phyloP scores from a whole-genome alignment of 2,888 invertebrate species.

The Belgica antarctica region DNA sequence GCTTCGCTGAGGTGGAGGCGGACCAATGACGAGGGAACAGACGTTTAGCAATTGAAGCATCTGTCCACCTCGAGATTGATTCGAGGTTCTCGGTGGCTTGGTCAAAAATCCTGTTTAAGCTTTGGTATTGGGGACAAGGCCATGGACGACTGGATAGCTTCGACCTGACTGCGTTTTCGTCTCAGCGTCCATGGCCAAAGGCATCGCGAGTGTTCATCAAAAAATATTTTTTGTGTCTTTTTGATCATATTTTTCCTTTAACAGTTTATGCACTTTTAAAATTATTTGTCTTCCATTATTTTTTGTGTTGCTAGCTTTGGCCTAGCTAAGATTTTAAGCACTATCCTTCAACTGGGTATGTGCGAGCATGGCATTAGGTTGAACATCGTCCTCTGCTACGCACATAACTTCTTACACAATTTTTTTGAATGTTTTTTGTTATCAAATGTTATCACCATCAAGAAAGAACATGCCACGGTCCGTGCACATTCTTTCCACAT shows the following conservation, averaged over 20 bases:
- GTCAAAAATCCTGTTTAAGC: slow-evolving; percentile 49
- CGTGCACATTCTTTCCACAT: slow-evolving; percentile 18
- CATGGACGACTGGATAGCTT: too few relatives aligned
- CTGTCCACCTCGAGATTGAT: slow-evolving; percentile 33
- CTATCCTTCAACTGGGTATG: slow-evolving; percentile 43
- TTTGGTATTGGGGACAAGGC: too few relatives aligned
- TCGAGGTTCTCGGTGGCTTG: slow-evolving; percentile 42
- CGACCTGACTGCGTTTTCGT: neutral
- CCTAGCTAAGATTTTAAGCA: slow-evolving; percentile 48
- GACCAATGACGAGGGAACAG: slow-evolving; percentile 36
- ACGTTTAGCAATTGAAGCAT: neutral
- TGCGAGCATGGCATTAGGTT: slow-evolving; percentile 19
- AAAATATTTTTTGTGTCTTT: slow-evolving; percentile 37
- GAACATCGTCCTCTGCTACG: slow-evolving; percentile 6
- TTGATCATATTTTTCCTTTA: slow-evolving; percentile 44
- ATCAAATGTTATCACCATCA: slow-evolving; percentile 30
- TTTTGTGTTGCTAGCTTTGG: slow-evolving; percentile 39
- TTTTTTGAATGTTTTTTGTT: neutral
- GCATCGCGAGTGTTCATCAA: neutral
- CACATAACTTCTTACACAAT: slow-evolving; percentile 21
- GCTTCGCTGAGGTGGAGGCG: slow-evolving; percentile 17
- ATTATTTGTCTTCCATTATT: neutral
- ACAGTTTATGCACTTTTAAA: slow-evolving; percentile 35
- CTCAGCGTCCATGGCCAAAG: neutral
- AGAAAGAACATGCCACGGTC: neutral